Evolutionary conservation across 2,888 invertebrate genomes (phyloP).

Genomic region (Drosophila emarginata): DNA sequence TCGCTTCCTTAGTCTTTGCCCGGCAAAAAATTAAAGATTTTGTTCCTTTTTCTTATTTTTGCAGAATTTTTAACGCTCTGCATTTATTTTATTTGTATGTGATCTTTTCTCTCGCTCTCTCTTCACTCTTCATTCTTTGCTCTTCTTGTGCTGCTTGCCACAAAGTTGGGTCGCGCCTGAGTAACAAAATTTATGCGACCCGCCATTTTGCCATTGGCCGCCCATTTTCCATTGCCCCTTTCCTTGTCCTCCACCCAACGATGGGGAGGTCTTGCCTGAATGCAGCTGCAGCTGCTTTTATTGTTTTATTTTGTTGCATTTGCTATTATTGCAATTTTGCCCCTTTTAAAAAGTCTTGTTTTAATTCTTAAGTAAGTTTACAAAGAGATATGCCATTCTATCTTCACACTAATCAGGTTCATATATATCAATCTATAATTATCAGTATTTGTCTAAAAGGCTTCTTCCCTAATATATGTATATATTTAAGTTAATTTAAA

Average conservation of each 20-base stretch:
- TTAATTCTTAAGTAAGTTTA: not conserved
- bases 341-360: not conserved
- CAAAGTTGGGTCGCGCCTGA: constrained; percentile 62
- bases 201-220: constrained; percentile 57
- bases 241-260: not conserved
- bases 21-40: constrained; percentile 27
- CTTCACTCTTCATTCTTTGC: constrained; percentile 15
- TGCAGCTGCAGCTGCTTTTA: constrained; percentile 30
- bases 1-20: constrained; percentile 55
- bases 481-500: no score
- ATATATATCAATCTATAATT: not conserved
- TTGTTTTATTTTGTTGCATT: constrained; percentile 21
- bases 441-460: no score
- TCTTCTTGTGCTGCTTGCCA: constrained; percentile 26
- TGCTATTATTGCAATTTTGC: constrained; percentile 4
- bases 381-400: not conserved
- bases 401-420: not conserved
- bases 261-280: constrained; percentile 1
- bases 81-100: constrained; percentile 59
- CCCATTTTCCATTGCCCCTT: constrained; percentile 48
- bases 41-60: constrained; percentile 28
- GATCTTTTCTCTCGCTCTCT: constrained; percentile 22
- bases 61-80: constrained; percentile 50
- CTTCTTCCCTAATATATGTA: no score
- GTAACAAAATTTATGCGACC: constrained; percentile 66